Evolutionary conservation across 2,113 vertebrate genomes (phyloP).

Genomic region (Columba janthina): DNA sequence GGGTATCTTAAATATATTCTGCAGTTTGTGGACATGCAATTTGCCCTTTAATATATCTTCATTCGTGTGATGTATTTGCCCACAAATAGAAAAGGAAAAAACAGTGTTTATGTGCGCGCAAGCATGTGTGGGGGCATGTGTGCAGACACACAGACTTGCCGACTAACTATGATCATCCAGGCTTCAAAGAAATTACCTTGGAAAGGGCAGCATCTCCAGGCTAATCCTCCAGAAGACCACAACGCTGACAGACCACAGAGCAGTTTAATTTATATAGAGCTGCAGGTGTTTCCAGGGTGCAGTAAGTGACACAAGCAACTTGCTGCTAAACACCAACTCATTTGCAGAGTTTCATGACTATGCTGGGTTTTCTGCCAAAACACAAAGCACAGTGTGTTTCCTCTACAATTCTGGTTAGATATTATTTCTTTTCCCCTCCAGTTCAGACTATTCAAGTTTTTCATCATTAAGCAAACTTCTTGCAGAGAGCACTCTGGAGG

Average conservation of each 20-base stretch:
- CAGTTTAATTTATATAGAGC: neutral
- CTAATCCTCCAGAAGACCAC: neutral
- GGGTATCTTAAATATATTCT: neutral
- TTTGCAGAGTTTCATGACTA: neutral
- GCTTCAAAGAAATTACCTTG: neutral
- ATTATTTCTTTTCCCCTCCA: neutral
- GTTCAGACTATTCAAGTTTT: neutral
- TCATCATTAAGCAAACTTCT: neutral
- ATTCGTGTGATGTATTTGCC: neutral
- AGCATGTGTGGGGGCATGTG: fast-evolving
- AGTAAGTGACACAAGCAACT: neutral
- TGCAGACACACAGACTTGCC: neutral
- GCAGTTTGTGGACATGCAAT: neutral
- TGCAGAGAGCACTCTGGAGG: neutral
- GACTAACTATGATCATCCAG: neutral
- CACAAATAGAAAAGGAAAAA: neutral
- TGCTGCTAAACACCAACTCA: neutral
- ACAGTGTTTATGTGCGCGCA: fast-evolving
- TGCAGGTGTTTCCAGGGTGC: neutral
- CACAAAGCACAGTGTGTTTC: neutral
- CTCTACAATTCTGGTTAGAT: neutral
- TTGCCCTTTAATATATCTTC: neutral
- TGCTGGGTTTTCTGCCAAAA: neutral
- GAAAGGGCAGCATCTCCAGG: neutral
- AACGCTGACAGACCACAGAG: neutral